phyloP scores from a whole-genome alignment of 2,888 invertebrate species.

The Heliconius erato region DNA sequence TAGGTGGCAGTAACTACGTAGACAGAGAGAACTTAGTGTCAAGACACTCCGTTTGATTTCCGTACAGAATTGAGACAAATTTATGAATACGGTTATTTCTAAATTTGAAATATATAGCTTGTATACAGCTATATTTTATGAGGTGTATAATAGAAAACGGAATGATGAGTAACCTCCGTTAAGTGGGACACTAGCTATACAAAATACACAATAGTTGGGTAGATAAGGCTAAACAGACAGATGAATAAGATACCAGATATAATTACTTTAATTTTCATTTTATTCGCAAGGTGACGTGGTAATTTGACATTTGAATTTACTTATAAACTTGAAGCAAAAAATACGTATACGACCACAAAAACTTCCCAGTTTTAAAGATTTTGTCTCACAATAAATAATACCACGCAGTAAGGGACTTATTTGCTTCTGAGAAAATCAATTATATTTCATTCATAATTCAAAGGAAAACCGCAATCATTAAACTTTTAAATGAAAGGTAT shows the following conservation, averaged over 20 bases:
- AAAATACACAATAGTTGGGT: background rate
- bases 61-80: too few relatives aligned
- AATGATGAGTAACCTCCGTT: background rate
- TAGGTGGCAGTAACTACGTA: too few relatives aligned
- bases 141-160: background rate
- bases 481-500: slow-evolving; percentile 21
- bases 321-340: background rate
- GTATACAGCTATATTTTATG: too few relatives aligned
- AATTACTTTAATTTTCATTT: background rate
- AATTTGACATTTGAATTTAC: background rate
- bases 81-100: too few relatives aligned
- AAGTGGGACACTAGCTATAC: background rate
- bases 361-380: background rate
- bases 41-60: too few relatives aligned
- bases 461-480: slow-evolving; percentile 33
- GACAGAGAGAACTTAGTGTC: too few relatives aligned
- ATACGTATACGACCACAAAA: background rate
- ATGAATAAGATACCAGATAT: background rate
- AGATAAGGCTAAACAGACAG: background rate
- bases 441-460: slow-evolving; percentile 13
- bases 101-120: too few relatives aligned
- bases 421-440: slow-evolving; percentile 22
- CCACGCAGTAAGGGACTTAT: slow-evolving; percentile 10
- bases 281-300: background rate
- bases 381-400: slow-evolving; percentile 9